These are phyloP conservation scores for Rhogogaster chlorosoma DNA, from an alignment of 2,888 invertebrate genomes.

Conservation along the genomic window DNA sequence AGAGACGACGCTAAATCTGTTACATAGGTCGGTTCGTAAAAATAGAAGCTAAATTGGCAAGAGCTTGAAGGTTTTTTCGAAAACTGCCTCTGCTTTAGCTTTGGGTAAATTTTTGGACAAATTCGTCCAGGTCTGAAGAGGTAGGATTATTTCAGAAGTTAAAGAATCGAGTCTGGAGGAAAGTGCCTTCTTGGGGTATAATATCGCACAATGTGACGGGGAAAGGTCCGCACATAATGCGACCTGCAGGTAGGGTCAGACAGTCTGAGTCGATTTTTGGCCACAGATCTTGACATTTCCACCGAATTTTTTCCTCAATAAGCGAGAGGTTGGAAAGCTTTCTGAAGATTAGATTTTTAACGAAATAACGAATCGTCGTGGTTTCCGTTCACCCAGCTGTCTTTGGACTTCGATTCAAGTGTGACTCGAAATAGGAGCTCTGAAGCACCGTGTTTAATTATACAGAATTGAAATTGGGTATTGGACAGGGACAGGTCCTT, in stretches of 20 bases:
- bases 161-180: background rate
- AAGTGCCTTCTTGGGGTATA: background rate
- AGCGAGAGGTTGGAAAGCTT: background rate
- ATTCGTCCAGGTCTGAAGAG: background rate
- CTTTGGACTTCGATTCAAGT: conserved; percentile 6
- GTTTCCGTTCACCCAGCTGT: background rate
- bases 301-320: background rate
- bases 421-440: background rate
- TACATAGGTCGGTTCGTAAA: background rate
- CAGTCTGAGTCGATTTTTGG: background rate
- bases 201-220: background rate
- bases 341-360: background rate
- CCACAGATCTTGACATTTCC: background rate
- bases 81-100: background rate
- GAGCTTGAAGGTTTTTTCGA: background rate
- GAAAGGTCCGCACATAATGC: background rate
- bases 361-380: background rate
- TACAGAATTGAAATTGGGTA: conserved; percentile 34
- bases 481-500: conserved; percentile 29
- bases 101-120: background rate
- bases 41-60: background rate
- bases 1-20: background rate
- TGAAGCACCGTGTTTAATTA: conserved; percentile 29
- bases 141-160: background rate
- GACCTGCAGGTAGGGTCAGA: background rate